Evolutionary conservation across 2,888 invertebrate genomes (phyloP).

Genomic region (Nipponacmea schrenckii): DNA sequence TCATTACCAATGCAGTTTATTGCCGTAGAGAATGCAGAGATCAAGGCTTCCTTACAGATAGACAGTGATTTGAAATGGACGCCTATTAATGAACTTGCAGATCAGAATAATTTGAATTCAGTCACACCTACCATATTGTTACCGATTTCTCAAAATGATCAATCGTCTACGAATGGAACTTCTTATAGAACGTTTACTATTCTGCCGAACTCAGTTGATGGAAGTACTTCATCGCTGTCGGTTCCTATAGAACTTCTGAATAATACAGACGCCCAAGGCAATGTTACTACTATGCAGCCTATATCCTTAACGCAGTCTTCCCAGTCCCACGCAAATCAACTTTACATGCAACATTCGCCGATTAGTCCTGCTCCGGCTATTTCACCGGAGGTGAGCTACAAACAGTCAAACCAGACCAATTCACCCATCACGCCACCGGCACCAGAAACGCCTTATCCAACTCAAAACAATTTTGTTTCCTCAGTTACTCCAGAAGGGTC

Average conservation of each 20-base stretch:
- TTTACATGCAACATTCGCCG: conserved; percentile 31
- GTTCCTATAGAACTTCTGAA: not conserved
- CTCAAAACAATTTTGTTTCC: not conserved
- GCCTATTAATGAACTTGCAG: not conserved
- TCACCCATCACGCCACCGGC: not conserved
- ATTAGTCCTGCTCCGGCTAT: conserved; percentile 24
- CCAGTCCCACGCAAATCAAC: not conserved
- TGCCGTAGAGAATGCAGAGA: not conserved
- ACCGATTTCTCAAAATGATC: not conserved
- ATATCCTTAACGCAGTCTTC: not conserved
- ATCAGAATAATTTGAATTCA: not conserved
- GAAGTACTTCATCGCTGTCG: not conserved
- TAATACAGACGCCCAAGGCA: not conserved
- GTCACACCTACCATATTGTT: not conserved
- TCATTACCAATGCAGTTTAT: not conserved
- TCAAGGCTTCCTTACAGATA: conserved; percentile 7
- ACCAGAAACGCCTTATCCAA: not conserved
- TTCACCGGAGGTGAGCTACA: conserved; percentile 9
- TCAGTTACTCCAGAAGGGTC: not conserved
- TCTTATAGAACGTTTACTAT: not conserved
- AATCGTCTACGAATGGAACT: not conserved
- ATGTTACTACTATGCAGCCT: conserved; percentile 10
- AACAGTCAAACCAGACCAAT: not conserved
- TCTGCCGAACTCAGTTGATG: not conserved
- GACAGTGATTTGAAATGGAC: not conserved